Base-by-base conservation (phyloP, 2,888 invertebrate species). In the Eupithecia centaureata region DNA sequence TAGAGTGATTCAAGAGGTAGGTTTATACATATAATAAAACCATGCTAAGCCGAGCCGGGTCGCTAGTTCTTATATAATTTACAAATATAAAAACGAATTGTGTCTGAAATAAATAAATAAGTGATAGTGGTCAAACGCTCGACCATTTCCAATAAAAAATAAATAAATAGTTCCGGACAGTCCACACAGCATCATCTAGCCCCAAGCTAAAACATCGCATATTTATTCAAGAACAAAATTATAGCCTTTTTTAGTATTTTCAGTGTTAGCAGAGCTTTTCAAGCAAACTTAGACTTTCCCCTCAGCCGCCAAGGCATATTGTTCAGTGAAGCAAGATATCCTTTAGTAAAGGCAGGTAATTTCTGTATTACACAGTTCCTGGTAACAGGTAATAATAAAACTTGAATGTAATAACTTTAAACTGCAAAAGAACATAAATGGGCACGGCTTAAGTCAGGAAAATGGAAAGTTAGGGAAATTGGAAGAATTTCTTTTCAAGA, bases 71-170 rank as follows among this genome's bases (percentile, higher is more conserved):
- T n/a, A n/a, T n/a, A n/a, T n/a, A n/a, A 42, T 42, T 42, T 18
- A 42, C 18, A 18, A 18, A 42, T 42, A 42, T 18, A 18, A 28
- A 5, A 54, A 28, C 15, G 15, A 28, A 7, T 7, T 54, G 5
- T 13, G 52, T 52, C 25, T 52, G 7, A 12, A 70, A 74, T 71
- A 73, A 68, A 70, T n/a, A n/a, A n/a, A n/a, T n/a, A n/a, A n/a
- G n/a, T n/a, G n/a, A n/a, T n/a, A n/a, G n/a, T n/a, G n/a, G n/a
- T n/a, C n/a, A n/a, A n/a, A n/a, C n/a, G n/a, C n/a, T n/a, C n/a
- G n/a, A n/a, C n/a, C n/a, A n/a, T n/a, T n/a, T n/a, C n/a, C n/a
- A n/a, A n/a, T n/a, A n/a, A n/a, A n/a, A n/a, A n/a, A n/a, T n/a
- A n/a, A n/a, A n/a, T n/a, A n/a, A n/a, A n/a, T n/a, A n/a, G n/a